phyloP scores from a whole-genome alignment of 2,888 invertebrate species.

The Xiphydria camelus region DNA sequence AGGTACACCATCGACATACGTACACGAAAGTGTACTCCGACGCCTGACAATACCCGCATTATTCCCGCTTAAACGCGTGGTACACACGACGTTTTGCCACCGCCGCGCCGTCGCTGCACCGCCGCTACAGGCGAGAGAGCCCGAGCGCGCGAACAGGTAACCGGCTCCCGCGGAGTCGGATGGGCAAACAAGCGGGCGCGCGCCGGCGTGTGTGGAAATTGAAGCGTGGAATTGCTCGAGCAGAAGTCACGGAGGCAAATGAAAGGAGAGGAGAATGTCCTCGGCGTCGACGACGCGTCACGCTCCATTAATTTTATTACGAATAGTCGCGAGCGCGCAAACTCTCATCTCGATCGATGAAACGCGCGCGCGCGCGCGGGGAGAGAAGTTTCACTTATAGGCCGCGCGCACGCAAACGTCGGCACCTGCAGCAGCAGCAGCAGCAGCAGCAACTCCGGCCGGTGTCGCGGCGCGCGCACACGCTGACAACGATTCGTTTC shows the following conservation, averaged over 20 bases:
- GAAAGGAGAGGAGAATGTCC: constrained; percentile 39
- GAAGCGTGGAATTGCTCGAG: constrained; percentile 42
- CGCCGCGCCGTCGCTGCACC: too few species aligned
- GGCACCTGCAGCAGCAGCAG: constrained; percentile 8
- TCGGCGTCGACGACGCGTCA: constrained; percentile 36
- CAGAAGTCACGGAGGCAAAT: constrained; percentile 38
- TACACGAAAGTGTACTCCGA: too few species aligned
- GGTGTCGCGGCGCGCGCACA: background rate
- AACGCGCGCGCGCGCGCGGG: constrained; percentile 1
- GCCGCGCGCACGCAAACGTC: constrained; percentile 3
- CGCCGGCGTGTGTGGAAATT: constrained; percentile 19
- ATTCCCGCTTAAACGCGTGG: too few species aligned
- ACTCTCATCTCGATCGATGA: constrained; percentile 30
- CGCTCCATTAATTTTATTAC: constrained; percentile 53
- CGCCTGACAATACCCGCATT: too few species aligned
- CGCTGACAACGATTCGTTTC: too few species aligned
- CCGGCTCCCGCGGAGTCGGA: too few species aligned
- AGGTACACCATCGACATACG: too few species aligned
- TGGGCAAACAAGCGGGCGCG: background rate
- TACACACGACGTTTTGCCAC: too few species aligned
- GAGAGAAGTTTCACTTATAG: constrained; percentile 5
- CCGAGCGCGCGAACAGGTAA: too few species aligned
- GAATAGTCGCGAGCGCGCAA: constrained; percentile 30
- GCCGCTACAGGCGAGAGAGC: too few species aligned
- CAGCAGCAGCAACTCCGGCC: constrained; percentile 1